Evolutionary conservation across 2,888 invertebrate genomes (phyloP).

Genomic region (Polyploca ridens): DNA sequence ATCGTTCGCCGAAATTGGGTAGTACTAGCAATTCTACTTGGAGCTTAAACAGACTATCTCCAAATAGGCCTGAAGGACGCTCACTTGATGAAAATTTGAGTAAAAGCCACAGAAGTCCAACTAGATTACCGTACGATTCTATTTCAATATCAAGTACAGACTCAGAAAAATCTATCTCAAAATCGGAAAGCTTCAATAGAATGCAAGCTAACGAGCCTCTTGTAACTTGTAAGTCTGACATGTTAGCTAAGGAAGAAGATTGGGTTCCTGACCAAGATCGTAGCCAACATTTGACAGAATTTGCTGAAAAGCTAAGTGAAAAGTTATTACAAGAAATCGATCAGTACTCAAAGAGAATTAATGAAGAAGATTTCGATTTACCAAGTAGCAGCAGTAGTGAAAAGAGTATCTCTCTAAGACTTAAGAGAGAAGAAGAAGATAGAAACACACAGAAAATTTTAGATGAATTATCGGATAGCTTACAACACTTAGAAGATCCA

Average conservation of each 20-base stretch:
- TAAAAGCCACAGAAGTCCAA: conserved; percentile 78
- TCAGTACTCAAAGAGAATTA: conserved; percentile 81
- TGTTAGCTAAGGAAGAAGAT: conserved; percentile 76
- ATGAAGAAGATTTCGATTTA: conserved; percentile 81
- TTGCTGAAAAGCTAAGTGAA: conserved; percentile 92
- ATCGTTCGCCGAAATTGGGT: conserved; percentile 78
- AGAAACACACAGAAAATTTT: conserved; percentile 78
- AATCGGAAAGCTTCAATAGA: conserved; percentile 81
- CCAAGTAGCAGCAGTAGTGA: conserved; percentile 81
- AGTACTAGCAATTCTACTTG: conserved; percentile 81
- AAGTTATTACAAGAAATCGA: conserved; percentile 92
- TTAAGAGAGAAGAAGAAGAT: conserved; percentile 78
- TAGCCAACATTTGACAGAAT: conserved; percentile 89
- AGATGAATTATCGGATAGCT: conserved; percentile 77
- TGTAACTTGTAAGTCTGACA: conserved; percentile 81
- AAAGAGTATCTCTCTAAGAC: conserved; percentile 79
- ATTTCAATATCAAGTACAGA: conserved; percentile 80
- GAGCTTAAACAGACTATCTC: conserved; percentile 79
- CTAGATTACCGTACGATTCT: conserved; percentile 77
- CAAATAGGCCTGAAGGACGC: conserved; percentile 78
- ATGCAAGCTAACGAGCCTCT: conserved; percentile 80
- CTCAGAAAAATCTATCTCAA: conserved; percentile 80
- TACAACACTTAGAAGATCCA: conserved; percentile 85
- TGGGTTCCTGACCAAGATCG: conserved; percentile 86
- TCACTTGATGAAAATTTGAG: conserved; percentile 77